Conservation (phyloP, 2,888 invertebrate species). For the Nemotelus pantherinus region DNA sequence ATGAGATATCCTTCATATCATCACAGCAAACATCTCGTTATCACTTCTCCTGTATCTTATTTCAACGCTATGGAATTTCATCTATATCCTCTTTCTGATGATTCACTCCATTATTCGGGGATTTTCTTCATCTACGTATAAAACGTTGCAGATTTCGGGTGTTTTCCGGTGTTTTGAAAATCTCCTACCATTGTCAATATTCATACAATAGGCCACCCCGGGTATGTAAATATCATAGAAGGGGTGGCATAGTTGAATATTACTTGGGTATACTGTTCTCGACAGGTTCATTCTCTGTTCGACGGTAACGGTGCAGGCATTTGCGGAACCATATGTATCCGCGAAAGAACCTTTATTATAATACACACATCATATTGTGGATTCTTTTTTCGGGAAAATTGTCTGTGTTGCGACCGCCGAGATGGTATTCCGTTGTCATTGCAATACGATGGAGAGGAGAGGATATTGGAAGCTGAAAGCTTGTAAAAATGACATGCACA, state of each 20-base stretch:
- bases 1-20: neutral
- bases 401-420: neutral
- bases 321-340: conserved; percentile 11
- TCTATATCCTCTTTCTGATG: conserved; percentile 21
- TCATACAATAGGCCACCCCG: neutral
- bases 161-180: conserved; percentile 4
- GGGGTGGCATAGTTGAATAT: conserved; percentile 28
- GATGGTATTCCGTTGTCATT: no score
- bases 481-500: conserved; percentile 31
- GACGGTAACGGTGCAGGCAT: neutral
- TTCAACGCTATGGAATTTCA: conserved; percentile 26
- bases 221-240: conserved; percentile 6
- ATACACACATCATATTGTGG: neutral
- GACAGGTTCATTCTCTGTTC: conserved; percentile 8
- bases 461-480: neutral
- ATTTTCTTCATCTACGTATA: conserved; percentile 7
- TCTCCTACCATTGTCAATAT: conserved; percentile 17
- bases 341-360: neutral
- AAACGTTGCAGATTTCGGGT: conserved; percentile 24
- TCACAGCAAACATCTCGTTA: neutral
- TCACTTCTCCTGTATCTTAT: neutral
- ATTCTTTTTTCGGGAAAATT: neutral
- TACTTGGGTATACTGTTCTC: conserved; percentile 18
- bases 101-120: conserved; percentile 33
- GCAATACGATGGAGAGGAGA: neutral